phyloP scores from a whole-genome alignment of 2,113 vertebrate genomes.

The Leptobrachium leishanense region DNA sequence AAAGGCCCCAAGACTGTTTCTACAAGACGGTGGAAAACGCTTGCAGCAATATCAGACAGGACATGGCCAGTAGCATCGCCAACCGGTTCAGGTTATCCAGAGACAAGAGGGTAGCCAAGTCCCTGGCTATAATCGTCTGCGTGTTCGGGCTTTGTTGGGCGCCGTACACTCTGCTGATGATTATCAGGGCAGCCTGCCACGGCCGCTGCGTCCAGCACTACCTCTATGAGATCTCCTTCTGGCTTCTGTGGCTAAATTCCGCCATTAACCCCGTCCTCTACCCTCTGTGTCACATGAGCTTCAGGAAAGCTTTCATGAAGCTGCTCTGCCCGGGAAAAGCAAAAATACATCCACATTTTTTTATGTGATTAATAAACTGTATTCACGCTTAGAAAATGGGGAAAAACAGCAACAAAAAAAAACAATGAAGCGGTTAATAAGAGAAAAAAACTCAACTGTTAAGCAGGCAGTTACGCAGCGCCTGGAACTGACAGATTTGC shows the following conservation, averaged over 20 bases:
- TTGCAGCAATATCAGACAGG: slow-evolving; percentile 36
- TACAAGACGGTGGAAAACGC: slow-evolving; percentile 49
- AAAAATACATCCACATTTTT: slow-evolving; percentile 70
- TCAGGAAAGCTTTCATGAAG: slow-evolving; percentile 71
- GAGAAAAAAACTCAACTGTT: not conserved
- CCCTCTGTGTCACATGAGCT: slow-evolving; percentile 69
- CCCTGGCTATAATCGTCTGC: slow-evolving; percentile 69
- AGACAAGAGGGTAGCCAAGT: slow-evolving; percentile 72
- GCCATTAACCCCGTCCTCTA: slow-evolving; percentile 74
- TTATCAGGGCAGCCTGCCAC: slow-evolving; percentile 69
- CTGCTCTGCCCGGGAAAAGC: slow-evolving; percentile 67
- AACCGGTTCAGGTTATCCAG: slow-evolving; percentile 63
- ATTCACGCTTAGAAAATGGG: slow-evolving; percentile 29
- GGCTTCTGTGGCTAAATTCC: slow-evolving; percentile 73
- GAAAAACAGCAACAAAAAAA: not conserved
- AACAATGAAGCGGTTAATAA: not conserved
- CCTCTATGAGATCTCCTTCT: slow-evolving; percentile 73
- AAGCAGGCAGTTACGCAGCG: too few species aligned
- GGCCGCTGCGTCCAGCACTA: slow-evolving; percentile 64
- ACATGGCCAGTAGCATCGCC: slow-evolving; percentile 53
- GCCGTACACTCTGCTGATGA: slow-evolving; percentile 72
- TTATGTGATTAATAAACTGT: slow-evolving; percentile 49
- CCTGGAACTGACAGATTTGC: too few species aligned
- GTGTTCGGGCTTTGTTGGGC: slow-evolving; percentile 73
- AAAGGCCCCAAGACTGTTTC: slow-evolving; percentile 46